Evolutionary conservation across 2,797 vertebrate genomes (phyloP), one percentile per base, ranked within the genome.

Genomic region (Cyclura pinguis): DNA sequence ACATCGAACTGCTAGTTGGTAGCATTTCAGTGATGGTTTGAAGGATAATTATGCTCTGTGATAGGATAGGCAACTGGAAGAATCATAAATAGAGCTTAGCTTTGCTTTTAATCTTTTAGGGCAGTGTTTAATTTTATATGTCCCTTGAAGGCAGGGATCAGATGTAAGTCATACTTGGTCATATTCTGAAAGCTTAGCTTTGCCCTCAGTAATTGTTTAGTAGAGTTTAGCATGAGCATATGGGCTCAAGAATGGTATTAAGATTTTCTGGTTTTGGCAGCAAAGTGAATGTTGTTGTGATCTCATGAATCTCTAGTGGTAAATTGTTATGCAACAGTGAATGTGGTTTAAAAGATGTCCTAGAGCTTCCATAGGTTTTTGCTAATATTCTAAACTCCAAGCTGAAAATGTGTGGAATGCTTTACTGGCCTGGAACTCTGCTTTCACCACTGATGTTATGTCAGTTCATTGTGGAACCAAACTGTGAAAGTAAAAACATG

Each of bases 281-380:
- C 38, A 78, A 64, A 52, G 69, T 52, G 42, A 80, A 85, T 77
- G 64, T 84, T 77, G 64, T 84, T 57, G 52, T 89, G 62, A 85
- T 69, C 27, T 78, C 20, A 59, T 55, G 35, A 18, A 42, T 78
- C 73, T 84, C 13, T 88, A 74, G 52, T 85, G 32, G 42, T 89
- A 69, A 80, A 80, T 64, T 76, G 47, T n/a, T 52, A 35, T 57
- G 59, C 59, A 80, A 32, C 20, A 14, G 27, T 62, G 55, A 67
- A 32, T 80, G 32, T 50, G 18, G 38, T 52, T 80, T 64, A 67
- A 2, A 67, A n/a, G 59, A 29, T 87, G 50, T 80, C 57, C 9
- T 80, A 22, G 38, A n/a, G 27, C 57, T 64, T 12, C 18, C 24
- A 78, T 22, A n/a, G 76, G 80, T n/a, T 42, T 87, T 50, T 64